Base-by-base conservation (phyloP, 2,888 invertebrate genomes). In the Eurytoma californica region DNA sequence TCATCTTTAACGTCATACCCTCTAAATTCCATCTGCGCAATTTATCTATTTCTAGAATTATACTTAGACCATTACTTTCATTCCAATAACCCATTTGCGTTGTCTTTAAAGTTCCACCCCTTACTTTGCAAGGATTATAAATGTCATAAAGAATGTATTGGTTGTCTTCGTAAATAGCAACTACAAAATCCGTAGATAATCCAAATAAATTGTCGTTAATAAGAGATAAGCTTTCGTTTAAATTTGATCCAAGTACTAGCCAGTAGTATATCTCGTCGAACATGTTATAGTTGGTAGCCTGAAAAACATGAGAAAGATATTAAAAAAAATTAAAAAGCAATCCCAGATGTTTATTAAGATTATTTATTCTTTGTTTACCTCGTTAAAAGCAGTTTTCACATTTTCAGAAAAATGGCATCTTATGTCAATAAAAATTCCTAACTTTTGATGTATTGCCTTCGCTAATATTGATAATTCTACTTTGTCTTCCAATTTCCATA, bases 201-300 rank as follows among this genome's bases (percentile, higher is more conserved):
- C 84, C 84, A 65, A 85, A 86, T 47, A 83, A 68, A 3, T 80
- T 80, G 47, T 86, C 86, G 55, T 85, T 83, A n/a, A 87, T 58
- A 5, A 80, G 61, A 16, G 74, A 18, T 28, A 83, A 66, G 28
- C 79, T 76, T 57, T 82, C 77, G 1, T 83, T 72, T n/a, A 86
- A 79, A 72, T 82, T 81, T 51, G 79, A 70, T 57, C 82, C 83
- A 4, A 85, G 49, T 16, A 86, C 73, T 1, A 86, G 83, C 86
- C 86, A 86, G 57, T 72, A 67, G 72, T 84, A 80, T 20, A 83
- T 77, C 55, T 79, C 81, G 16, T 72, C 81, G 70, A 82, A 84
- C 28, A 82, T 73, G 18, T 72, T 74, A 61, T 79, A 24, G 39
- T 73, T 58, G 3, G 80, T 18, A 5, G 80, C 80, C 80, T 80